Evolutionary conservation across 1,140 invertebrate species (phyloP).

Genomic region (Atta cephalotes): DNA sequence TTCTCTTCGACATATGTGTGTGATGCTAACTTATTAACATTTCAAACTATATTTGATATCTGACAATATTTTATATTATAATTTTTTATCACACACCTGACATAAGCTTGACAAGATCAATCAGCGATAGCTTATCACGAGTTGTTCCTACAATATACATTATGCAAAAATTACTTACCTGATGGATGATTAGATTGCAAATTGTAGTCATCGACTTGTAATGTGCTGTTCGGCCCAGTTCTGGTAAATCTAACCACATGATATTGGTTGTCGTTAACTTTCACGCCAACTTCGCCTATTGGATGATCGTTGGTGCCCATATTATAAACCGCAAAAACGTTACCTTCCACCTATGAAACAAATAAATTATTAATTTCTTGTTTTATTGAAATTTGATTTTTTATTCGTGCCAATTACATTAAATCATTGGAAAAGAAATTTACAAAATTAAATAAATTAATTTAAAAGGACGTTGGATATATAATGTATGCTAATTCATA

Average conservation of each 20-base stretch:
- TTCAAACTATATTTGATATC: background rate
- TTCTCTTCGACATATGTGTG: background rate
- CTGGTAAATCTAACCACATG: slow-evolving; percentile 96
- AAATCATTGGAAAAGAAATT: background rate
- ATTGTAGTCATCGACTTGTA: slow-evolving; percentile 97
- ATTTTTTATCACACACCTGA: background rate
- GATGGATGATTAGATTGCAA: slow-evolving; percentile 93
- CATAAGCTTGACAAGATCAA: background rate
- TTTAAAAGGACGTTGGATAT: background rate
- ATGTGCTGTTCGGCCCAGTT: slow-evolving; percentile 94
- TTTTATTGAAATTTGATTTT: background rate
- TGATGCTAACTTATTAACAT: slow-evolving; percentile 25
- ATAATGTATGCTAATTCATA: background rate
- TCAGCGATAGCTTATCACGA: slow-evolving; percentile 15
- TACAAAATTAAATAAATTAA: background rate
- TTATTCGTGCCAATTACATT: background rate
- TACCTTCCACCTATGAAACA: slow-evolving; percentile 93
- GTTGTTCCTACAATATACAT: background rate
- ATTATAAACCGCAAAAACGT: slow-evolving; percentile 97
- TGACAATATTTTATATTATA: background rate
- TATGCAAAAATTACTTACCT: slow-evolving; percentile 86
- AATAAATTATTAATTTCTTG: slow-evolving; percentile 17
- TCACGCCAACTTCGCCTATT: slow-evolving; percentile 94
- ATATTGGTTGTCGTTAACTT: slow-evolving; percentile 97
- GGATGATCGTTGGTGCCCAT: slow-evolving; percentile 96